Conservation (phyloP, 2,888 invertebrate genomes). For the Agonopterix subpropinquella region DNA sequence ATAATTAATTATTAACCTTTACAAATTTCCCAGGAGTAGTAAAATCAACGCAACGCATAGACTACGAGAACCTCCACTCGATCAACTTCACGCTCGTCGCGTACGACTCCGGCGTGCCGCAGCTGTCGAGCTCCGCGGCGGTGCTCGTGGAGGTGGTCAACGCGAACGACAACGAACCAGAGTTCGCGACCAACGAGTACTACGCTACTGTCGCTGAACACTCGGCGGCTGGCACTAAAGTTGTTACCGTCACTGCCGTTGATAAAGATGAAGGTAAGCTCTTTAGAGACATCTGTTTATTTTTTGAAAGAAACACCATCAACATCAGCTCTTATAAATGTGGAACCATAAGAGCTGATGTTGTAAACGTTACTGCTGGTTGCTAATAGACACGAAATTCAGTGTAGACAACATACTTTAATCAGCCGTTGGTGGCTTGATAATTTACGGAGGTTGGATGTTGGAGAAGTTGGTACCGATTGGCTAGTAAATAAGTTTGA, state of each 20-base stretch:
- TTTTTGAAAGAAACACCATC: too few species aligned
- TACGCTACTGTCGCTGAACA: conserved; percentile 85
- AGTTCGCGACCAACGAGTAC: conserved; percentile 81
- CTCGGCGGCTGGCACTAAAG: conserved; percentile 81
- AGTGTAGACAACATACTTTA: too few species aligned
- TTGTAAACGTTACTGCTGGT: too few species aligned
- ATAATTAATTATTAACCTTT: too few species aligned
- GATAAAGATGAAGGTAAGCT: conserved; percentile 84
- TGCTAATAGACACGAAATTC: too few species aligned
- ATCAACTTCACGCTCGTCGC: conserved; percentile 88
- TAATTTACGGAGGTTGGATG: too few species aligned
- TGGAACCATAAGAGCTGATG: too few species aligned
- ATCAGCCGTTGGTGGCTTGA: too few species aligned
- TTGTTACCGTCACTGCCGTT: conserved; percentile 83
- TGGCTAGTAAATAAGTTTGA: too few species aligned
- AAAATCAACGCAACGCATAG: conserved; percentile 84
- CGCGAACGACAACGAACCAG: conserved; percentile 91
- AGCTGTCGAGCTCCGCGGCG: conserved; percentile 84
- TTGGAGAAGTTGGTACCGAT: too few species aligned
- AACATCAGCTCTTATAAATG: too few species aligned
- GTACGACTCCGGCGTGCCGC: conserved; percentile 91
- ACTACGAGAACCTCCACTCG: conserved; percentile 86
- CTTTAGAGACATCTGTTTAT: too few species aligned
- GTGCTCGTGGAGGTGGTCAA: conserved; percentile 87
- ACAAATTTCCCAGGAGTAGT: conserved; percentile 77